Conservation (phyloP, 2,888 invertebrate genomes). For the Dastarcus helophoroides region DNA sequence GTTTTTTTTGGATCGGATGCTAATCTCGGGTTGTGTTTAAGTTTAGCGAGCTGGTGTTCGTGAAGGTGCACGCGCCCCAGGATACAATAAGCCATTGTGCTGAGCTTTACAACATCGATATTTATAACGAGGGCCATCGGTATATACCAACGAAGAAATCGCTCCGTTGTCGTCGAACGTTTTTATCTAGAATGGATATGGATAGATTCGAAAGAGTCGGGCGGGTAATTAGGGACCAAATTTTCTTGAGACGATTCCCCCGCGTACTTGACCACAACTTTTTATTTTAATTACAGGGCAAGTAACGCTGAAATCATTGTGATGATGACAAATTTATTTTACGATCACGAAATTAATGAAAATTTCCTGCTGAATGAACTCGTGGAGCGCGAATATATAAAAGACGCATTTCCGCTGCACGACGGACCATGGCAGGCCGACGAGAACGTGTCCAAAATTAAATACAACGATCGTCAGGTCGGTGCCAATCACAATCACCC, state of each 20-base stretch:
- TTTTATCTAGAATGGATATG: conserved; percentile 7
- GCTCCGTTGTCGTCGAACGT: conserved; percentile 6
- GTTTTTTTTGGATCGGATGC: no score
- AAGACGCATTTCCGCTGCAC: conserved; percentile 31
- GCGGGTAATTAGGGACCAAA: no score
- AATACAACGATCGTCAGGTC: conserved; percentile 33
- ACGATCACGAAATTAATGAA: conserved; percentile 22
- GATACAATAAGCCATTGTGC: conserved; percentile 7
- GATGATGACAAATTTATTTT: conserved; percentile 27
- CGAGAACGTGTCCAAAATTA: no score
- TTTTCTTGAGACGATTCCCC: no score
- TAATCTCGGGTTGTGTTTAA: no score
- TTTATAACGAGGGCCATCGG: conserved; percentile 9
- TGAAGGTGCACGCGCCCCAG: conserved; percentile 8
- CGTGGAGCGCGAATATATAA: conserved; percentile 21
- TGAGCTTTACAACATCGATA: conserved; percentile 8
- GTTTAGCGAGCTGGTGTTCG: conserved; percentile 7
- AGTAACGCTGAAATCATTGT: conserved; percentile 29
- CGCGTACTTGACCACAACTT: neutral
- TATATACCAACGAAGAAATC: conserved; percentile 5
- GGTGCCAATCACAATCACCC: neutral
- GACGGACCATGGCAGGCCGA: conserved; percentile 30
- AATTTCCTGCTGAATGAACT: conserved; percentile 28
- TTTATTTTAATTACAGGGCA: conserved; percentile 4
- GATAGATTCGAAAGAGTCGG: conserved; percentile 9